Conservation (phyloP, 2,113 vertebrate species). For the Tupaia chinensis region DNA sequence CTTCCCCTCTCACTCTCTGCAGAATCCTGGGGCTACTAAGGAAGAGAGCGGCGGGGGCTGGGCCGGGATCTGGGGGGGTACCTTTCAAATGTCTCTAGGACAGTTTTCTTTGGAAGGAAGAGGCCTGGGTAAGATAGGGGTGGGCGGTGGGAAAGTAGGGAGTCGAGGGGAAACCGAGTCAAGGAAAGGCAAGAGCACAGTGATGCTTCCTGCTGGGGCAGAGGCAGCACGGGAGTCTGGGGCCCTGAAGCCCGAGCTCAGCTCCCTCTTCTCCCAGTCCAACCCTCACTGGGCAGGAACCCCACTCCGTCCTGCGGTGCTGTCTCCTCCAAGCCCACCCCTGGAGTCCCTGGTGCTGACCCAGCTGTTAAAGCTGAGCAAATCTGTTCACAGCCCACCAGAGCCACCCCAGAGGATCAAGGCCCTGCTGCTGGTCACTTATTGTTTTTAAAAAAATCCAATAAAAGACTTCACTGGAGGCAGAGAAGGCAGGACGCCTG, state of each 20-base stretch:
- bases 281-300: fast-evolving
- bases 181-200: background rate
- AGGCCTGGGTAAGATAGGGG: background rate
- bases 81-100: background rate
- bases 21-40: background rate
- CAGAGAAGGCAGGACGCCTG: background rate
- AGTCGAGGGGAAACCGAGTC: background rate
- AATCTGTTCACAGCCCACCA: background rate
- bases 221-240: background rate
- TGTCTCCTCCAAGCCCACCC: background rate
- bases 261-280: background rate
- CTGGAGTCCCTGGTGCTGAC: background rate
- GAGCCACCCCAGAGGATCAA: background rate
- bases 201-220: background rate
- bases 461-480: background rate
- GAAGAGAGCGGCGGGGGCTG: background rate
- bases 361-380: background rate
- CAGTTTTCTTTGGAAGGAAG: background rate
- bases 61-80: too few species aligned
- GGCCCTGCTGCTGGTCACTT: background rate
- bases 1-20: background rate
- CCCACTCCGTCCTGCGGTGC: fast-evolving
- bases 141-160: background rate
- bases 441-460: background rate
- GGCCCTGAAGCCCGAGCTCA: background rate